Evolutionary conservation across 2,888 invertebrate species (phyloP).

Genomic region (Ligdia adustata): DNA sequence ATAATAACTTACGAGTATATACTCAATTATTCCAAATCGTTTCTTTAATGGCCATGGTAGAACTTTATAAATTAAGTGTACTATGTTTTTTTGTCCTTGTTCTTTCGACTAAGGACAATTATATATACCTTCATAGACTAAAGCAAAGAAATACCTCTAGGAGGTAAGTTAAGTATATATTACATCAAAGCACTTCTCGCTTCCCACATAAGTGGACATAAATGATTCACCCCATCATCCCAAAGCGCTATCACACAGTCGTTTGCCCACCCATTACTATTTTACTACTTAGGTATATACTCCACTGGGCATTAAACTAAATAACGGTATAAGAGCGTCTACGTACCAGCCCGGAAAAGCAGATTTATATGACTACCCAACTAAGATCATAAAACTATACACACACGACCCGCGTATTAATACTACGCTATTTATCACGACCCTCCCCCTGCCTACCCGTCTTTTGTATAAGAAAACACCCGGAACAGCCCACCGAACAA

Average conservation of each 20-base stretch:
- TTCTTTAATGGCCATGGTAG: no score
- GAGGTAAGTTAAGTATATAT: not conserved
- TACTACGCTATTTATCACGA: slow-evolving; percentile 80
- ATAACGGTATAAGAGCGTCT: slow-evolving; percentile 55
- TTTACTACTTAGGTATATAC: slow-evolving; percentile 37
- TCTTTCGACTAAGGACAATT: no score
- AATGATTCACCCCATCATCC: slow-evolving; percentile 32
- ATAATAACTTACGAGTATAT: no score
- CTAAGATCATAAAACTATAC: slow-evolving; percentile 84
- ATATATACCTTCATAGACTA: not conserved
- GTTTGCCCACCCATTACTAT: slow-evolving; percentile 37
- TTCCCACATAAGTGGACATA: slow-evolving; percentile 18
- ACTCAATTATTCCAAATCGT: no score
- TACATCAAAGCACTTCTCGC: not conserved
- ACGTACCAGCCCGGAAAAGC: slow-evolving; percentile 69
- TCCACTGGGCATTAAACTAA: slow-evolving; percentile 50
- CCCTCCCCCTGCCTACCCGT: slow-evolving; percentile 63
- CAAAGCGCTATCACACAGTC: slow-evolving; percentile 33
- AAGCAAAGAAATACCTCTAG: not conserved
- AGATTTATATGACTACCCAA: slow-evolving; percentile 81
- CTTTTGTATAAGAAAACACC: slow-evolving; percentile 81
- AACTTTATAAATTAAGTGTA: no score
- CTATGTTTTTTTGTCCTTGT: no score
- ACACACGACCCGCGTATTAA: slow-evolving; percentile 75
- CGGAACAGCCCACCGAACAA: slow-evolving; percentile 73